Evolutionary conservation across 2,888 invertebrate genomes (phyloP).

Genomic region (Argyresthia albistria): DNA sequence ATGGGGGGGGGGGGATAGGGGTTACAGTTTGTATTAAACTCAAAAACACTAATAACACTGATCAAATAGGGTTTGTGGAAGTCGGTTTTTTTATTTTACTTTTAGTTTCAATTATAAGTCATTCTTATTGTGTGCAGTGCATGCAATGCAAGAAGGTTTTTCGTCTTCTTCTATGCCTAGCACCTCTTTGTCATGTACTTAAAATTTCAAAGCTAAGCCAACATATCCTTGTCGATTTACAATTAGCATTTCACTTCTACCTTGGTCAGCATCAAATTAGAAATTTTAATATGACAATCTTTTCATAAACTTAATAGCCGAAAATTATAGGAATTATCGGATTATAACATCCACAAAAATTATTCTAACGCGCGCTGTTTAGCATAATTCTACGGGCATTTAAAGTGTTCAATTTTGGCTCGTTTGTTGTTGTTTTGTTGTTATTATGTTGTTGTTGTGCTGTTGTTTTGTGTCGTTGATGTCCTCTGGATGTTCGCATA

Average conservation of each 20-base stretch:
- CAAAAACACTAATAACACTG: too few species aligned
- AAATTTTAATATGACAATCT: slow-evolving; percentile 6
- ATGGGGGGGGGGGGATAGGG: too few species aligned
- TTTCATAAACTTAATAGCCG: slow-evolving; percentile 18
- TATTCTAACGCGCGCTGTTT: slow-evolving; percentile 16
- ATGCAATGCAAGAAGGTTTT: too few species aligned
- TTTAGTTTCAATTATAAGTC: too few species aligned
- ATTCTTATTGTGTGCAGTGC: too few species aligned
- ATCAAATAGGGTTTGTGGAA: too few species aligned
- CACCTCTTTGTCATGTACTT: too few species aligned
- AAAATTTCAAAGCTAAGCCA: too few species aligned
- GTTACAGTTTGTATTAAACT: too few species aligned
- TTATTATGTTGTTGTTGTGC: slow-evolving; percentile 12
- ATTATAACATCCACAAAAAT: slow-evolving; percentile 29
- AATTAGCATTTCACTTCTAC: not conserved
- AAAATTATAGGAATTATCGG: slow-evolving; percentile 44
- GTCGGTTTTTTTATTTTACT: too few species aligned
- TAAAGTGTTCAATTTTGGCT: slow-evolving; percentile 4
- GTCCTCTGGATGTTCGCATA: slow-evolving; percentile 23
- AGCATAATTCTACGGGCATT: slow-evolving; percentile 15
- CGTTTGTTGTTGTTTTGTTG: not conserved
- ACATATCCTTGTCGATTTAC: too few species aligned
- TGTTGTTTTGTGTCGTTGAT: slow-evolving; percentile 16
- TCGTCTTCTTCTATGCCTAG: too few species aligned
- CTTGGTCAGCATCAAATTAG: not conserved